Base-by-base conservation (phyloP, 2,888 invertebrate species). In the Pollenia amentaria region DNA sequence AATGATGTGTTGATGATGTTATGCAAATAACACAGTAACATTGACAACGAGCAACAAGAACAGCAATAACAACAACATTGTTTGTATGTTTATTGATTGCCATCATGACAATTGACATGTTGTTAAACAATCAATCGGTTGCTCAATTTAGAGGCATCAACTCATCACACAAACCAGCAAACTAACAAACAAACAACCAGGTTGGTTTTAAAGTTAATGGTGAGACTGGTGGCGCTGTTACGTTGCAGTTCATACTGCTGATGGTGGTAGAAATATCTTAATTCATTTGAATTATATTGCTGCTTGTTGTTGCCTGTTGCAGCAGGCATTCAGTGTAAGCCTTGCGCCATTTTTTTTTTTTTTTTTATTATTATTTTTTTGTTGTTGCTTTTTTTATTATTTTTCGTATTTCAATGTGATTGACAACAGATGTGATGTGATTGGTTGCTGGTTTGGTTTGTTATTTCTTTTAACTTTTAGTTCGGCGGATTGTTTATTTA, bases 41-140 rank as follows among this genome's bases (percentile, higher is more conserved):
- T 82, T 82, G 85, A 82, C 85, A 85, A 70, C 64, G 85, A 85
- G 48, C 69, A 79, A 60, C 69, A 69, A 83, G 69, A 80, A 72
- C 65, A 76, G 51, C 51, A 82, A 70, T 48, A 84, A 60, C 51
- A 82, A 70, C 57, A 84, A 46, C 48, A 67, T 14, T 21, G 48
- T 38, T 57, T 44, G 44, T 76, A 60, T 16, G 53, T 84, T 84
- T 79, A 84, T 84, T 73, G 84, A 84, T 84, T 84, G 73, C 67
- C 84, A 84, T 84, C 84, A 79, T 79, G 84, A 84, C 84, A 88
- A 86, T 83, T 86, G 84, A 82, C 84, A 87, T 78, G 82, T 84
- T 87, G 87, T 85, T 86, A 77, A 83, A 79, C 83, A 87, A 86
- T 86, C 86, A 86, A 86, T 86, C 86, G 86, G 64, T 75, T 80